Conservation (phyloP, 2,888 invertebrate genomes). For the Odontothrips loti region DNA sequence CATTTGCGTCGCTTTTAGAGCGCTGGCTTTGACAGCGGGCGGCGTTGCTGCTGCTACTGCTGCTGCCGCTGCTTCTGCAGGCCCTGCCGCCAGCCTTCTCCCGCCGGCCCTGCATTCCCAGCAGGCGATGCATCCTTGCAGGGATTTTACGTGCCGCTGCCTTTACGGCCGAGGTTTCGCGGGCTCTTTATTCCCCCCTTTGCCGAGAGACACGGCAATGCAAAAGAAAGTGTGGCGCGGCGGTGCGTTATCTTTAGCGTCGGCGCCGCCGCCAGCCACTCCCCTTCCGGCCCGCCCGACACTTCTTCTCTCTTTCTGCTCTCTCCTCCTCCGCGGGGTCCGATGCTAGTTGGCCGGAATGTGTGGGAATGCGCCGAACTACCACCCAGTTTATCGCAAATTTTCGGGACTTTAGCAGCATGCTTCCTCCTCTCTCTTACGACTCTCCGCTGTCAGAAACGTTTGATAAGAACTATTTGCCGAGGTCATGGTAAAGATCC, state of each 20-base stretch:
- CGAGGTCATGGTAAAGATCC: too few relatives aligned
- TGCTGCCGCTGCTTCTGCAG: too few relatives aligned
- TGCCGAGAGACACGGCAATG: neutral
- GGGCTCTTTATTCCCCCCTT: neutral
- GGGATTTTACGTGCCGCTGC: neutral
- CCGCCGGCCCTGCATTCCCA: neutral
- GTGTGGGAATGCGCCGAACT: too few relatives aligned
- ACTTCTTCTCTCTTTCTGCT: neutral
- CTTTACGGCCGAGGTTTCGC: constrained; percentile 6
- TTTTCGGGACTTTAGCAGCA: too few relatives aligned
- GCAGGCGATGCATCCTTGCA: neutral
- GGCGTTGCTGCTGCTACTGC: too few relatives aligned
- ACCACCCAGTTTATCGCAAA: too few relatives aligned
- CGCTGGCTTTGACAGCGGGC: too few relatives aligned
- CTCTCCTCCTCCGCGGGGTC: neutral
- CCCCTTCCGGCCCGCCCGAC: neutral
- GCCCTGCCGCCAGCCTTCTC: too few relatives aligned
- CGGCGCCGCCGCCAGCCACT: neutral
- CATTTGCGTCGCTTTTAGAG: too few relatives aligned
- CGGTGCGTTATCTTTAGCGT: neutral
- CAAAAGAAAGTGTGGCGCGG: neutral
- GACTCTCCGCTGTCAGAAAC: too few relatives aligned
- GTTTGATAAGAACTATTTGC: too few relatives aligned
- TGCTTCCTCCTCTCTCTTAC: too few relatives aligned
- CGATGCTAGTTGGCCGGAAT: neutral